Conservation (phyloP, 1,140 invertebrate genomes). For the Mamestra configurata region DNA sequence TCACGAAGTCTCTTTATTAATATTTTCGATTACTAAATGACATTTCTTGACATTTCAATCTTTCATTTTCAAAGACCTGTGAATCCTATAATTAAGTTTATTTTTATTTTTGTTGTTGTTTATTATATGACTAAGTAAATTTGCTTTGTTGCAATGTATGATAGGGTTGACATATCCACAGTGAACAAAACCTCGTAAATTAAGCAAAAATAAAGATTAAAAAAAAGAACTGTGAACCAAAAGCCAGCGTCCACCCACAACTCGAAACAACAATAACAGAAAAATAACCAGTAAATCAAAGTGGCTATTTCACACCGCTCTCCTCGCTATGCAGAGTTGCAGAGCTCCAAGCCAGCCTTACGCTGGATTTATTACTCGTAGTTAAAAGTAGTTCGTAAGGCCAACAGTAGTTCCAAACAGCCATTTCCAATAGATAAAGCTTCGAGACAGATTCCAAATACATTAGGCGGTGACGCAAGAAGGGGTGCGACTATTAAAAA, state of each 20-base stretch:
- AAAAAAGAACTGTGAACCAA: background rate
- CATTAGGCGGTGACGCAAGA: slow-evolving; percentile 76
- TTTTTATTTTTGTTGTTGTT: no score
- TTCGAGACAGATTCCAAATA: slow-evolving; percentile 85
- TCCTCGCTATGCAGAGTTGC: slow-evolving; percentile 75
- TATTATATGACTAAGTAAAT: no score
- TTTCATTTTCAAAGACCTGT: no score
- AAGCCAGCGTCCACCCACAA: background rate
- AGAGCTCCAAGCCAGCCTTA: slow-evolving; percentile 70
- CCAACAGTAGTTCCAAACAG: slow-evolving; percentile 83
- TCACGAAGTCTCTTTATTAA: no score
- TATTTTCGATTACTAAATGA: no score
- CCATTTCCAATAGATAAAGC: slow-evolving; percentile 86
- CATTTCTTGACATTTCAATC: no score
- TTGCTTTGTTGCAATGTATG: no score
- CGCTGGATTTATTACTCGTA: slow-evolving; percentile 83
- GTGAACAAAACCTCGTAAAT: no score
- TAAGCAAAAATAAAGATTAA: no score
- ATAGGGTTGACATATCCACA: no score
- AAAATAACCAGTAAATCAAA: slow-evolving; percentile 28
- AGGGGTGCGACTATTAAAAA: slow-evolving; percentile 86
- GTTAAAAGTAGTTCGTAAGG: slow-evolving; percentile 81
- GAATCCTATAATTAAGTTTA: no score
- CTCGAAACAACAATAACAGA: slow-evolving; percentile 28
- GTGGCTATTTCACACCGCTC: slow-evolving; percentile 48